Percentiles rank a stretch among this genome's conserved stretches.
These are phyloP conservation scores for Hylaeus anthracinus DNA, from an alignment of 1,140 invertebrate genomes.

Conservation along the genomic window DNA sequence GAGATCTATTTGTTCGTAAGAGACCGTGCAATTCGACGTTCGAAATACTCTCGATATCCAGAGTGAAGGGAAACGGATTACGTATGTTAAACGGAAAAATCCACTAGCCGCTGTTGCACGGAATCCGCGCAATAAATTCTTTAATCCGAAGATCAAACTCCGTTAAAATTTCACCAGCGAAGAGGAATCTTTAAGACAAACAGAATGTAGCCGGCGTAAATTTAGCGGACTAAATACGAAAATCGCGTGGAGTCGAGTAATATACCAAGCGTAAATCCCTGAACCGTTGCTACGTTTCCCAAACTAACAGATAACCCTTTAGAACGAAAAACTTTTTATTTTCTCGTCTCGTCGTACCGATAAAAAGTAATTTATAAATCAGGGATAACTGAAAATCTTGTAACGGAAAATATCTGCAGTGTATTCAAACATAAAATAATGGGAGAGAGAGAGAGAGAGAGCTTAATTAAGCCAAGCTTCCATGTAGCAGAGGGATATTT, in stretches of 20 bases:
- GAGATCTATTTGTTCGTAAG: background rate
- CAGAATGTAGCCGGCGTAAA: constrained; percentile 4
- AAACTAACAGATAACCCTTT: background rate
- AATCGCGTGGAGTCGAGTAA: constrained; percentile 9
- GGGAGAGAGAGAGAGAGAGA: background rate
- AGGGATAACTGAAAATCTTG: constrained; percentile 37
- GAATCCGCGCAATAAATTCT: constrained; percentile 14
- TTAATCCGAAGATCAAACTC: constrained; percentile 33
- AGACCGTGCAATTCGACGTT: background rate
- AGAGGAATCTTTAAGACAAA: constrained; percentile 4
- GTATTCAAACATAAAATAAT: background rate
- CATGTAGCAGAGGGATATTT: background rate
- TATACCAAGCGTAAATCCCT: background rate
- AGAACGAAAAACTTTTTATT: background rate
- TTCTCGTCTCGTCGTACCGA: background rate
- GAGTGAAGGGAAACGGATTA: background rate
- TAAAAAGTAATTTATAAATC: constrained; percentile 18
- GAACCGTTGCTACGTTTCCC: background rate
- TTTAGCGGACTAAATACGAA: constrained; percentile 26
- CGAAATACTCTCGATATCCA: background rate
- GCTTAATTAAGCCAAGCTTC: background rate
- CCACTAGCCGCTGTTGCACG: background rate
- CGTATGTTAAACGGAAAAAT: background rate
- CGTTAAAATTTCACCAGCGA: constrained; percentile 9
- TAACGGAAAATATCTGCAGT: background rate